Conservation (phyloP, 2,113 vertebrate species). For the Paraplagusia blochii region DNA sequence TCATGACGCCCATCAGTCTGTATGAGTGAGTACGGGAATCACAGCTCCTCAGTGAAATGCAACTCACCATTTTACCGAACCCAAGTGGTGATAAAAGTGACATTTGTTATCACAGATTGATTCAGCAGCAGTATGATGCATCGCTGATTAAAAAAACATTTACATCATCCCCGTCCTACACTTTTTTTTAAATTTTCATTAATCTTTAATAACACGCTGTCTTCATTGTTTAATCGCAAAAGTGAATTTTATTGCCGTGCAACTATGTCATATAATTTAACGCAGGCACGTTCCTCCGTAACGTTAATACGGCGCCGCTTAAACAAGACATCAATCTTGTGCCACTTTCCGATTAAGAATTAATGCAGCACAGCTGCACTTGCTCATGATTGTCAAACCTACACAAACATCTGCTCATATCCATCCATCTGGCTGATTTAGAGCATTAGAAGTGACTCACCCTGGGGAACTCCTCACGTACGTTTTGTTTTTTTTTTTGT, state of each 20-base stretch:
- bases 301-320: slow-evolving; percentile 23
- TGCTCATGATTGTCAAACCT: slow-evolving; percentile 34
- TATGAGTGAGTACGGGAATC: too few species aligned
- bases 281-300: background rate
- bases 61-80: too few species aligned
- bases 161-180: too few species aligned
- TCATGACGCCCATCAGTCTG: too few species aligned
- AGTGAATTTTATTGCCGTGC: background rate
- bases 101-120: too few species aligned
- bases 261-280: background rate
- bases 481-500: slow-evolving; percentile 8
- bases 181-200: too few species aligned
- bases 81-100: too few species aligned
- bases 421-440: slow-evolving; percentile 48
- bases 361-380: slow-evolving; percentile 22
- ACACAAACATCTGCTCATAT: slow-evolving; percentile 37
- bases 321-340: slow-evolving; percentile 26
- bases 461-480: slow-evolving; percentile 13
- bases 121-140: too few species aligned
- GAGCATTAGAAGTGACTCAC: slow-evolving; percentile 30
- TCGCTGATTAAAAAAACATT: too few species aligned
- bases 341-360: slow-evolving; percentile 27
- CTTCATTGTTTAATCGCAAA: slow-evolving; percentile 30
- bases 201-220: slow-evolving; percentile 22
- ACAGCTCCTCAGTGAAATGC: too few species aligned